Percentiles rank a stretch among this genome's conserved stretches.
These are phyloP conservation scores for Microplitis deprimator DNA, from an alignment of 2,888 invertebrate species.

Conservation along the genomic window DNA sequence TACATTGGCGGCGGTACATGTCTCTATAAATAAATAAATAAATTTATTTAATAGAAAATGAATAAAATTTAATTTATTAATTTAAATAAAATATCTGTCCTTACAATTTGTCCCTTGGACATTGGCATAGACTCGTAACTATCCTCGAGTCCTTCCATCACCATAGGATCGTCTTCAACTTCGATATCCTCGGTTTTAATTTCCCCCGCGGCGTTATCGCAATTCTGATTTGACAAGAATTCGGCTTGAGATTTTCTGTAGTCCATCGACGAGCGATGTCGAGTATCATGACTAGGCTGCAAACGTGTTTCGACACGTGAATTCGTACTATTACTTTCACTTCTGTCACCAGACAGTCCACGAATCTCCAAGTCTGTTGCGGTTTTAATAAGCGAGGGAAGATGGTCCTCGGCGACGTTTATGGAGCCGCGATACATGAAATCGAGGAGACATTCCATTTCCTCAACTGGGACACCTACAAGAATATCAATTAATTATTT, in stretches of 20 bases:
- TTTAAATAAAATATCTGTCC: constrained; percentile 16
- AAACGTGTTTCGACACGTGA: constrained; percentile 68
- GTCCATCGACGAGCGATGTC: constrained; percentile 59
- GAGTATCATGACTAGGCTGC: constrained; percentile 60
- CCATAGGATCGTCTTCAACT: constrained; percentile 68
- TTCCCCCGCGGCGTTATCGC: constrained; percentile 56
- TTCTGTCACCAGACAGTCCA: constrained; percentile 77
- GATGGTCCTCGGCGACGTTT: constrained; percentile 77
- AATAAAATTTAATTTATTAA: not conserved
- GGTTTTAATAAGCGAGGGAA: constrained; percentile 78
- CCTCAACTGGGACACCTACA: constrained; percentile 76
- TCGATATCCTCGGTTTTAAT: constrained; percentile 67
- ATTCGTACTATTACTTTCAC: constrained; percentile 74
- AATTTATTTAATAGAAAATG: not conserved
- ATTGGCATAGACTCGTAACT: constrained; percentile 56
- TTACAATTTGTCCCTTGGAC: constrained; percentile 56
- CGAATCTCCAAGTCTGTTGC: constrained; percentile 80
- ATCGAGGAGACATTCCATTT: constrained; percentile 79
- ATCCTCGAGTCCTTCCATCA: constrained; percentile 64
- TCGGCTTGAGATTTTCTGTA: constrained; percentile 55
- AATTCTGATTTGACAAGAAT: constrained; percentile 57
- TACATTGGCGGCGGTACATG: constrained; percentile 65
- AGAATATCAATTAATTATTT: not conserved
- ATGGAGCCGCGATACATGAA: constrained; percentile 83
- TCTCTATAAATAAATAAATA: constrained; percentile 52